Percentiles rank a stretch among this genome's conserved stretches.
Evolutionary conservation across 2,888 invertebrate genomes (phyloP).

Genomic region (Asteroscopus sphinx): DNA sequence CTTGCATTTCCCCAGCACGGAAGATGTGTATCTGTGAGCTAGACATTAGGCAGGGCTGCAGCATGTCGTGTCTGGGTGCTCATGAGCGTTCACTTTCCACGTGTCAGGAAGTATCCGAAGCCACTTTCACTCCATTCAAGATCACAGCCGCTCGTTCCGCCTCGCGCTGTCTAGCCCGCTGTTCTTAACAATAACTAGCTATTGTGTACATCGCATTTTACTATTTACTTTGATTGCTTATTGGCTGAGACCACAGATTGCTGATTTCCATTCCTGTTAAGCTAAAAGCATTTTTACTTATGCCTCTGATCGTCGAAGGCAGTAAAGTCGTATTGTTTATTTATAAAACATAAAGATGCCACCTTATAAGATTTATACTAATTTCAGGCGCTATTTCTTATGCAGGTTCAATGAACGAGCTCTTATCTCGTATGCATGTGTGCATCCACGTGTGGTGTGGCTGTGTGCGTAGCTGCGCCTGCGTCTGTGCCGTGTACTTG

Average conservation of each 20-base stretch:
- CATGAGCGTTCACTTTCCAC: constrained; percentile 83
- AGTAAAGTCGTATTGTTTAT: constrained; percentile 40
- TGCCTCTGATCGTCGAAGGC: constrained; percentile 7
- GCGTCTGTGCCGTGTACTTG: constrained; percentile 66
- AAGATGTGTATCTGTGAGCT: constrained; percentile 71
- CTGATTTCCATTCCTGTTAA: constrained; percentile 40
- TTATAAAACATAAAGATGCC: constrained; percentile 44
- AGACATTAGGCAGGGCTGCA: constrained; percentile 56
- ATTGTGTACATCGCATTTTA: constrained; percentile 65
- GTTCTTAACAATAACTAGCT: constrained; percentile 70
- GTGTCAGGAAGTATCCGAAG: constrained; percentile 82
- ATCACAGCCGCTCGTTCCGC: constrained; percentile 79
- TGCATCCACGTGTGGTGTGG: constrained; percentile 68
- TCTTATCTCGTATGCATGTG: constrained; percentile 80
- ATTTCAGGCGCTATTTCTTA: constrained; percentile 86
- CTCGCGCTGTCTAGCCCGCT: constrained; percentile 63
- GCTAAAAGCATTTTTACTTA: constrained; percentile 19
- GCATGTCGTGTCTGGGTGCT: constrained; percentile 64
- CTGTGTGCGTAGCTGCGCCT: constrained; percentile 67
- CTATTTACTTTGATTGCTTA: constrained; percentile 60
- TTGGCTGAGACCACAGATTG: constrained; percentile 23
- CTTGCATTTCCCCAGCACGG: constrained; percentile 70
- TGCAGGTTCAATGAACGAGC: constrained; percentile 78
- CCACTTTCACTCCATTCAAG: constrained; percentile 89
- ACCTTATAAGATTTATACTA: constrained; percentile 66